A percentile compares a stretch with the other conserved stretches of the same genome.
These are phyloP conservation scores for Phalera bucephala DNA, from an alignment of 2,888 invertebrate species.

Conservation along the genomic window DNA sequence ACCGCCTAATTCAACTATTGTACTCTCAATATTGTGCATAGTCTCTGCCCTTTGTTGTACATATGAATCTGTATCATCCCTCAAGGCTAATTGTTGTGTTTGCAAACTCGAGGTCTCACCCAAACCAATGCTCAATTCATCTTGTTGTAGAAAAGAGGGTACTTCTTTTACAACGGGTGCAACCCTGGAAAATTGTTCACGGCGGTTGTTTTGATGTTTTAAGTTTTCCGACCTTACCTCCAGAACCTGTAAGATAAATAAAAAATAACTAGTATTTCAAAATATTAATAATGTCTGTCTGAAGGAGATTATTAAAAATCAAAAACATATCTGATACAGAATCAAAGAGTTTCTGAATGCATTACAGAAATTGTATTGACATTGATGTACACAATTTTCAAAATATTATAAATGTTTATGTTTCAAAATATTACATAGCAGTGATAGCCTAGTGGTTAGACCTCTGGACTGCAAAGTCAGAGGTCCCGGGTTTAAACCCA, in stretches of 20 bases:
- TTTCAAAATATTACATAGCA: no score
- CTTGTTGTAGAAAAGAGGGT: conserved; percentile 81
- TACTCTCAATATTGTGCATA: conserved; percentile 99
- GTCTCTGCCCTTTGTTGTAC: conserved; percentile 97
- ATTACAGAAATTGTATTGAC: no score
- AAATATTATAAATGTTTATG: no score
- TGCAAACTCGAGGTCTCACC: conserved; percentile 81
- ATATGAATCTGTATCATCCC: conserved; percentile 95
- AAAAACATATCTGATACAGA: no score
- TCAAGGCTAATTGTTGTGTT: conserved; percentile 87
- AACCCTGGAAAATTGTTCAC: conserved; percentile 91
- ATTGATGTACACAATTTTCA: no score
- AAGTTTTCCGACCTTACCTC: conserved; percentile 99
- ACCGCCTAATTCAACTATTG: conserved; percentile 99
- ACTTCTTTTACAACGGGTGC: conserved; percentile 73
- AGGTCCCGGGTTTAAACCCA: no score
- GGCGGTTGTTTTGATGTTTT: conserved; percentile 95
- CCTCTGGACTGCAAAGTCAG: no score
- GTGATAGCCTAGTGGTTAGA: no score
- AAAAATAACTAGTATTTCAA: conserved; percentile 1
- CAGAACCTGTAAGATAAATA: conserved; percentile 85
- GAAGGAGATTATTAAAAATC: conserved; percentile 6
- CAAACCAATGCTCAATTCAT: conserved; percentile 94
- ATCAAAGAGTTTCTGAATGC: no score
- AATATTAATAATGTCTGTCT: not conserved